A percentile compares a stretch with the other conserved stretches of the same genome.
Evolutionary conservation across 2,888 invertebrate species (phyloP).

Genomic region (Laothoe populi): DNA sequence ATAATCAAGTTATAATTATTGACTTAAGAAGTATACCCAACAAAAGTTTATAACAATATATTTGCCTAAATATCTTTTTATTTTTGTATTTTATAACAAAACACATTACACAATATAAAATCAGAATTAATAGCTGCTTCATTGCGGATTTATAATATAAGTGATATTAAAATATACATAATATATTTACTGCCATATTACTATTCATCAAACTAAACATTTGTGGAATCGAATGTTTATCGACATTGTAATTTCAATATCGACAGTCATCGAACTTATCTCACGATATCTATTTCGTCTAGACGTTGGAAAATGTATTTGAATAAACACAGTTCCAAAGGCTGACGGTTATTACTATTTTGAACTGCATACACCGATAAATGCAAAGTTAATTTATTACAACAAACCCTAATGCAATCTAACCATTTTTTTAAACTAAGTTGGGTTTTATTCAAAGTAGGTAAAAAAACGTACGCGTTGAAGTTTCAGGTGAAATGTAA

Average conservation of each 20-base stretch:
- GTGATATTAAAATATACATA: not conserved
- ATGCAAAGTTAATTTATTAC: constrained; percentile 10
- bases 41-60: no score
- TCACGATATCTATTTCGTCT: constrained; percentile 32
- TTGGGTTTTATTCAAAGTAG: not conserved
- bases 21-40: no score
- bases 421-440: constrained; percentile 2
- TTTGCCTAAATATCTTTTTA: no score
- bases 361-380: constrained; percentile 13
- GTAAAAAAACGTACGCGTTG: not conserved
- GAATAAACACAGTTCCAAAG: constrained; percentile 12
- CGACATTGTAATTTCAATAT: not conserved
- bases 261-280: constrained; percentile 15
- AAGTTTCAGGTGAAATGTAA: no score
- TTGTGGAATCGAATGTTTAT: not conserved
- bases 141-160: not conserved
- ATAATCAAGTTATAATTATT: no score
- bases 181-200: not conserved
- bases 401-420: constrained; percentile 6
- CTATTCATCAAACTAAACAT: not conserved
- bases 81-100: no score
- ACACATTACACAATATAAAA: no score
- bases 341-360: constrained; percentile 10
- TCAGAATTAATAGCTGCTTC: no score
- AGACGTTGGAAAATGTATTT: constrained; percentile 30